phyloP scores from a whole-genome alignment of 2,797 vertebrate genomes.

The Sarcoramphus papa region DNA sequence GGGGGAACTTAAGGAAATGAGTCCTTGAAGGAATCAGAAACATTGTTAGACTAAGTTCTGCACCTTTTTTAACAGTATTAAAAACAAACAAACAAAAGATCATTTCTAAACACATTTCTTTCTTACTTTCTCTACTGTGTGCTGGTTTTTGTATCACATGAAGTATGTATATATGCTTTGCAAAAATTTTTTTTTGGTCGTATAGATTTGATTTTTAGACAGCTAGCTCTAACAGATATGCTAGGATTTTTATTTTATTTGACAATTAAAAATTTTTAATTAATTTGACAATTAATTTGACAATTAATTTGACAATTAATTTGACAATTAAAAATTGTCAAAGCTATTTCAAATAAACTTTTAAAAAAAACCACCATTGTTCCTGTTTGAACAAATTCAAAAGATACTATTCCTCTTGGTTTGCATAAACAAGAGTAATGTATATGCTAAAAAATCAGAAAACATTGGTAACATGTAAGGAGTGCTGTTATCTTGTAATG shows the following conservation, averaged over 20 bases:
- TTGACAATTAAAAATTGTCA: not conserved
- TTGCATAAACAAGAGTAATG: not conserved
- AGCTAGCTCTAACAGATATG: not conserved
- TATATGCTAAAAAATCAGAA: not conserved
- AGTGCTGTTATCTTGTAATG: not conserved
- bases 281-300: not conserved
- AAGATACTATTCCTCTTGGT: not conserved
- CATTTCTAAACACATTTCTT: not conserved
- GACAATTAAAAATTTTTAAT: not conserved
- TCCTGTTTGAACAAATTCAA: not conserved
- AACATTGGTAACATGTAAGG: not conserved
- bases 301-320: not conserved
- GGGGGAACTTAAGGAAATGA: not conserved
- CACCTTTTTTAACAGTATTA: not conserved
- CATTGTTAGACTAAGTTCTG: not conserved
- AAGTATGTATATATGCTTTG: not conserved
- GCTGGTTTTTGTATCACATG: not conserved
- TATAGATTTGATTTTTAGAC: not conserved
- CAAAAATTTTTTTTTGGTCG: not conserved
- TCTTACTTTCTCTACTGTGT: not conserved
- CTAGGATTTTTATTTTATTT: not conserved
- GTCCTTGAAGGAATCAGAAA: not conserved
- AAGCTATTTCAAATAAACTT: not conserved
- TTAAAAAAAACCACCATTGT: not conserved
- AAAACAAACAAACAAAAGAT: not conserved